These are phyloP conservation scores for Xiphophorus maculatus DNA, from an alignment of 2,113 vertebrate species.

Conservation along the genomic window DNA sequence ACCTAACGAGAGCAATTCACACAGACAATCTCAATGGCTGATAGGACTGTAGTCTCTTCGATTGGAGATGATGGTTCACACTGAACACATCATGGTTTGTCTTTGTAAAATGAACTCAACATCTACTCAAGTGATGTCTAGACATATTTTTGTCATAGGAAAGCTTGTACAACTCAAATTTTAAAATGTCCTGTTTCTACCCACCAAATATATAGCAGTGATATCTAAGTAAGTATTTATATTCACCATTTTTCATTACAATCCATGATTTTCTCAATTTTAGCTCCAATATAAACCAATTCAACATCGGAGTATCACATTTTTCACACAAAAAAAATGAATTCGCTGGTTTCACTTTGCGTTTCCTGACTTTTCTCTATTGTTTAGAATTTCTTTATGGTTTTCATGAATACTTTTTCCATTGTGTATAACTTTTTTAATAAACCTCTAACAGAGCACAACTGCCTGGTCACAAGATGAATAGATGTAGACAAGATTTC, in stretches of 20 bases:
- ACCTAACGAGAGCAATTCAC: not conserved
- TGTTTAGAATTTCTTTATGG: too few relatives aligned
- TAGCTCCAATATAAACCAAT: not conserved
- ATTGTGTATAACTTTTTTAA: too few relatives aligned
- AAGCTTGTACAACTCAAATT: not conserved
- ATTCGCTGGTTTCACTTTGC: not conserved
- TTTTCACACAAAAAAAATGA: not conserved
- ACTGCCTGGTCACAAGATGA: too few relatives aligned
- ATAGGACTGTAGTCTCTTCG: not conserved
- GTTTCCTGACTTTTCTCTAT: too few relatives aligned
- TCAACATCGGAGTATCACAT: too few relatives aligned
- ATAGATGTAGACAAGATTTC: too few relatives aligned
- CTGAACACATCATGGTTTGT: not conserved
- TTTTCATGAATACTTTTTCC: too few relatives aligned
- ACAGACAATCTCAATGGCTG: not conserved
- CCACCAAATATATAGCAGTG: not conserved
- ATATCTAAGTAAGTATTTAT: not conserved
- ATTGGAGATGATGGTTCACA: not conserved
- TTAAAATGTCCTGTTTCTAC: not conserved
- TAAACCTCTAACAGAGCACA: too few relatives aligned
- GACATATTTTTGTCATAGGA: not conserved
- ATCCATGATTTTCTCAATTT: not conserved
- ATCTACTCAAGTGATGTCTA: not conserved
- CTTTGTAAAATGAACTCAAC: not conserved
- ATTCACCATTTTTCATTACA: not conserved